Conservation (phyloP, 92 coral and sea anemone species). For the Micromussa lordhowensis region DNA sequence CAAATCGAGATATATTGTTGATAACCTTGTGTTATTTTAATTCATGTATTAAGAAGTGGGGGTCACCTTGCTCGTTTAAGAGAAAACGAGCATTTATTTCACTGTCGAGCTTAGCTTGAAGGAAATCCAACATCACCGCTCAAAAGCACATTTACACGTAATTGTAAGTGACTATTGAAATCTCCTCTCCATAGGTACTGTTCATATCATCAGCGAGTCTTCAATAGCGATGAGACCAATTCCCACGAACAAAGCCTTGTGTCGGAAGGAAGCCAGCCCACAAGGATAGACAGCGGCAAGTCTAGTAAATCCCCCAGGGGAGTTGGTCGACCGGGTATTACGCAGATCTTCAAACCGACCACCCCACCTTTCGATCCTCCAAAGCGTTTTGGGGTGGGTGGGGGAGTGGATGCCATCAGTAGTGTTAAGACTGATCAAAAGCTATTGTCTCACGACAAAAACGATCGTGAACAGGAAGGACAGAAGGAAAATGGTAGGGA, state of each 20-base stretch:
- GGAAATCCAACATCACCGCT: no score
- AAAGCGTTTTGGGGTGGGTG: neutral
- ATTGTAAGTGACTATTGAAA: neutral
- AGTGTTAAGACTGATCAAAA: neutral
- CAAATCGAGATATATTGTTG: no score
- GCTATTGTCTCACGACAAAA: neutral
- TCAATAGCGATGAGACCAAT: conserved; percentile 1
- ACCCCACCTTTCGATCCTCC: conserved; percentile 9
- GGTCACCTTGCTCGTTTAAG: no score
- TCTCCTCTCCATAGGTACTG: conserved; percentile 29
- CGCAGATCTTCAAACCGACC: conserved; percentile 10
- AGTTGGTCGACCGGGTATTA: neutral
- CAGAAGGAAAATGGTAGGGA: neutral
- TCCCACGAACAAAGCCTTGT: neutral
- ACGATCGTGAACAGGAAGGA: neutral
- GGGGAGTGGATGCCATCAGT: neutral
- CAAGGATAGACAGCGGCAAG: neutral
- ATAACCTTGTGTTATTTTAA: no score
- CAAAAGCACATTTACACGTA: no score
- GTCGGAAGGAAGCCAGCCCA: neutral
- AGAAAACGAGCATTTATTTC: no score
- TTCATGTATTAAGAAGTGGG: no score
- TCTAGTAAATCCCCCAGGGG: neutral
- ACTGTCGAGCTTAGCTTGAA: no score
- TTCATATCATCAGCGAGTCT: conserved; percentile 51